Percentiles rank a stretch among this genome's conserved stretches.
Conservation (phyloP, 2,113 vertebrate genomes). For the Psittacula cyanocephala region DNA sequence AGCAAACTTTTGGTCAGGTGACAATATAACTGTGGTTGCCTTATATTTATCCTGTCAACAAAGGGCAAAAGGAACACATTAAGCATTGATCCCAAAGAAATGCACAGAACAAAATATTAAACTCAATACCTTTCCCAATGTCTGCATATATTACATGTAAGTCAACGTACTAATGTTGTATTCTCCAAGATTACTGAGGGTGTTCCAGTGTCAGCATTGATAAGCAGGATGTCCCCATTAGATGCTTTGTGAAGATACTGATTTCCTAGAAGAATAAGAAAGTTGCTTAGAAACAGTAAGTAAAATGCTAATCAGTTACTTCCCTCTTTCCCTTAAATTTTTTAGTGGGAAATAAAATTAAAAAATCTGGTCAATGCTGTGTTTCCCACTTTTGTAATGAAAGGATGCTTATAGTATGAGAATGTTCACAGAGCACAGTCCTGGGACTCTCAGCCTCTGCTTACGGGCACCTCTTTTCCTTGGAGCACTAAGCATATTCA, state of each 20-base stretch:
- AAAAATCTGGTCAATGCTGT: background rate
- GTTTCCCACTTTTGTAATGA: background rate
- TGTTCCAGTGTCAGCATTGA: slow-evolving; percentile 46
- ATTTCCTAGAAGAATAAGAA: slow-evolving; percentile 67
- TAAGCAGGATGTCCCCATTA: slow-evolving; percentile 59
- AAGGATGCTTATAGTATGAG: background rate
- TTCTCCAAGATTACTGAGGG: slow-evolving; percentile 65
- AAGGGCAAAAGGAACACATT: slow-evolving; percentile 21
- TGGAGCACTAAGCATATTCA: background rate
- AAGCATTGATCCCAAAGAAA: background rate
- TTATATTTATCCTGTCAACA: slow-evolving; percentile 65
- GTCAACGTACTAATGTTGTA: slow-evolving; percentile 75
- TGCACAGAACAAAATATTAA: background rate
- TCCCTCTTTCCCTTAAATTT: background rate
- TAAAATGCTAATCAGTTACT: background rate
- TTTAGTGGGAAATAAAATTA: background rate
- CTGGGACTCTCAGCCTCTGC: background rate
- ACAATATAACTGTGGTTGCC: slow-evolving; percentile 64
- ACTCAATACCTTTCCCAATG: background rate
- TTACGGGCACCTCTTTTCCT: background rate
- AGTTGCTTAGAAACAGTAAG: background rate
- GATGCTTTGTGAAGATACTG: slow-evolving; percentile 73
- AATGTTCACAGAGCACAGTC: background rate
- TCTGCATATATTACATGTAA: background rate
- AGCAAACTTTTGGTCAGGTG: slow-evolving; percentile 71